Evolutionary conservation across 2,113 vertebrate species (phyloP).

Genomic region (Bombycilla garrulus): DNA sequence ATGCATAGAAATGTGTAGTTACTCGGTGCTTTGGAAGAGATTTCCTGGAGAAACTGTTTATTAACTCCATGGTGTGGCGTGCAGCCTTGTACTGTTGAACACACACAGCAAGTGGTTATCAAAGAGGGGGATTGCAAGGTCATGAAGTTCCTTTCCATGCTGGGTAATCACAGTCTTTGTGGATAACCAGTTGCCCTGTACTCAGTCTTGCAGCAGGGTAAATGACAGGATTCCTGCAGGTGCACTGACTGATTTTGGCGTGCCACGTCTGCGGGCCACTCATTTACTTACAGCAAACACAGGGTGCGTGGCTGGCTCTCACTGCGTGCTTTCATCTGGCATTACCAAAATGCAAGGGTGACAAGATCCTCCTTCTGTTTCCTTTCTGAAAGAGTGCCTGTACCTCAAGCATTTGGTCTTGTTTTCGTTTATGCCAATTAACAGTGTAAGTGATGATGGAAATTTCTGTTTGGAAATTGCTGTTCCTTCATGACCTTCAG

Average conservation of each 20-base stretch:
- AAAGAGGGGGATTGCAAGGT: neutral
- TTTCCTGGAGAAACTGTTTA: conserved; percentile 43
- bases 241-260: neutral
- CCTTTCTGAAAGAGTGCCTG: neutral
- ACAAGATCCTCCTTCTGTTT: neutral
- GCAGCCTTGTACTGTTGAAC: neutral
- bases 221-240: neutral
- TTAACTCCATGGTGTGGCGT: conserved; percentile 12
- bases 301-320: neutral
- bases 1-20: neutral
- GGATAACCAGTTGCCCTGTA: neutral
- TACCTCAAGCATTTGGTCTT: neutral
- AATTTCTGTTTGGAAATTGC: neutral
- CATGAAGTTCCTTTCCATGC: neutral
- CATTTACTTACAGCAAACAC: neutral
- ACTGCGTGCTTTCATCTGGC: neutral
- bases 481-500: neutral
- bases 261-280: neutral
- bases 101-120: neutral
- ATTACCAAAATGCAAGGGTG: neutral
- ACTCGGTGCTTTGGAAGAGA: neutral
- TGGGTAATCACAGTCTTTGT: conserved; percentile 1
- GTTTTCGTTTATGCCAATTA: neutral
- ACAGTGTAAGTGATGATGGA: neutral
- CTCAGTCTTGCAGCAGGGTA: neutral